These are phyloP conservation scores for Pagrus major DNA, from an alignment of 2,113 vertebrate species.

Conservation along the genomic window DNA sequence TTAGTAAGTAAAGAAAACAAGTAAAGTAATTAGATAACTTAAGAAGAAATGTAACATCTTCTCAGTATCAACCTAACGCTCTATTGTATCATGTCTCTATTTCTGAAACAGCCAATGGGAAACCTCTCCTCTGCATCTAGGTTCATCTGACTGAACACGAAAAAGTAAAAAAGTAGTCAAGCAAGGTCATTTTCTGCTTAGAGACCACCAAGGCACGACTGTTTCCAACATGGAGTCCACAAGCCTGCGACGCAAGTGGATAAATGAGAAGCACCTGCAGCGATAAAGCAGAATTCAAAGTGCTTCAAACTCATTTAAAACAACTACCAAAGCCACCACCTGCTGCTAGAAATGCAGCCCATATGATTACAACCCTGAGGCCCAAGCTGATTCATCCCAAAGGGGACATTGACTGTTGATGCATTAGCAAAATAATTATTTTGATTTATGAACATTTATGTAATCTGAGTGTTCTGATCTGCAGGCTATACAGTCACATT, in stretches of 20 bases:
- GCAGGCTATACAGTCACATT: neutral
- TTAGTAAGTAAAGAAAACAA: constrained; percentile 24
- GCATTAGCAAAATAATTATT: constrained; percentile 5
- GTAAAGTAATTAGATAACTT: constrained; percentile 45
- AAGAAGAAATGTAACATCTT: constrained; percentile 38
- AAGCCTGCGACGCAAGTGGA: constrained; percentile 44
- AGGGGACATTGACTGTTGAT: constrained; percentile 32
- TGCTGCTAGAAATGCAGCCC: constrained; percentile 45
- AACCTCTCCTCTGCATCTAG: too few species aligned
- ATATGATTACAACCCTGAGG: constrained; percentile 48
- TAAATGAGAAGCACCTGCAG: constrained; percentile 51
- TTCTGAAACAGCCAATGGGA: neutral
- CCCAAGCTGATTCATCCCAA: constrained; percentile 32
- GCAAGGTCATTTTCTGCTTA: constrained; percentile 4
- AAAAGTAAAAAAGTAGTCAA: constrained; percentile 10
- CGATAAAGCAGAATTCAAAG: constrained; percentile 36
- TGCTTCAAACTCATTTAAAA: constrained; percentile 49
- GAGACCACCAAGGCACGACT: neutral
- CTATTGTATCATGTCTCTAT: constrained; percentile 6
- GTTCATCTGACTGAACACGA: constrained; percentile 18
- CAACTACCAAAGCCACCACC: constrained; percentile 41
- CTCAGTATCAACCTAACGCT: constrained; percentile 13
- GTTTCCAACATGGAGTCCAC: constrained; percentile 46
- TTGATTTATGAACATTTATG: constrained; percentile 18
- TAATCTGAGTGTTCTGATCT: constrained; percentile 19